Base-by-base conservation (phyloP, 2,797 vertebrate species). In the Euthynnus affinis region DNA sequence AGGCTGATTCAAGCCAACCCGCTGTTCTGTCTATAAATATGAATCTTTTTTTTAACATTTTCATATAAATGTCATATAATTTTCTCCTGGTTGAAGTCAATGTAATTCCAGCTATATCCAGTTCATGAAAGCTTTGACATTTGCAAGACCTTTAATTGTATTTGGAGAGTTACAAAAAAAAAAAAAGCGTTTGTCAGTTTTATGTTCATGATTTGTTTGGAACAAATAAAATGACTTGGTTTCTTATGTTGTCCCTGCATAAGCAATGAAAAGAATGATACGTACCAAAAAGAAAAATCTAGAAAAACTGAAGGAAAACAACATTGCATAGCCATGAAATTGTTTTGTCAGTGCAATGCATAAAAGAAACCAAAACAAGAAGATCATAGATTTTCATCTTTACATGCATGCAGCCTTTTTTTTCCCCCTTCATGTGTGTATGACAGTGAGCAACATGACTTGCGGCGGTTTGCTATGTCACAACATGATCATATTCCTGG, bases 61-160 rank as follows among this genome's bases (percentile, higher is more conserved):
- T 42, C 29, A 76, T 61, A 71, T 60, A 74, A 64, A 81, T 76
- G 61, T 20, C 69, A 78, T 32, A 22, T 7, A 32, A 69, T 14
- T 22, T 48, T 27, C 12, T 59, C 6, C 2, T 2, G 12, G 15
- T 12, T 40, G 12, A 46, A 48, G n/a, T 42, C 17, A 17, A 25
- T 52, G 42, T 22, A 60, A 53, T 61, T 37, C 46, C 53, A 29
- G n/a, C 17, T 57, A 40, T 73, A 51, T 37, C n/a, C 37, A 53
- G 9, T 49, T 58, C 13, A 15, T 65, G 49, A 75, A 65, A 83
- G 44, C 56, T 57, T 71, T 75, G 25, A 79, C 72, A 74, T 77
- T 74, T 84, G 42, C 44, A 74, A 62, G 17, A 44, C n/a, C 6
- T 56, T 37, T 27, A 22, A 71, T 23, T 80, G 18, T 57, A 69